Percentiles rank a stretch among this genome's conserved stretches.
Conservation (phyloP, 2,888 invertebrate species). For the Esperia sulphurella region DNA sequence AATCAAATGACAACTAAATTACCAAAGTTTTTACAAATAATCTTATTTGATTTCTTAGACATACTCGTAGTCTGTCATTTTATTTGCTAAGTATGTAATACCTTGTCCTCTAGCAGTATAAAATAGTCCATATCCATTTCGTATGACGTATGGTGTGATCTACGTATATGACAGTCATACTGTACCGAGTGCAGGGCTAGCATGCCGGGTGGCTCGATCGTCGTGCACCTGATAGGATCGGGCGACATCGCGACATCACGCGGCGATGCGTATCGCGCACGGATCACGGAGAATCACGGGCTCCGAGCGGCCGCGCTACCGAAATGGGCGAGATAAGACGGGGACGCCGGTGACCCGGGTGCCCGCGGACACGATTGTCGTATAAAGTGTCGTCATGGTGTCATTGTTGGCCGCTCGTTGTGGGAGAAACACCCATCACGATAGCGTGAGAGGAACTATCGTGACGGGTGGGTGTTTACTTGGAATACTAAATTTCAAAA, state of each 20-base stretch:
- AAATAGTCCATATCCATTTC: no score
- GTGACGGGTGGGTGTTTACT: not conserved
- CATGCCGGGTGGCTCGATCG: conserved; percentile 22
- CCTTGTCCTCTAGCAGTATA: no score
- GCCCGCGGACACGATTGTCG: conserved; percentile 45
- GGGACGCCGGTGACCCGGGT: conserved; percentile 1
- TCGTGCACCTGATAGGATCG: conserved; percentile 61
- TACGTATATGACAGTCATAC: not conserved
- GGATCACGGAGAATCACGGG: conserved; percentile 16
- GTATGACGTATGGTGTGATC: no score
- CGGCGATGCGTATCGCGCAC: conserved; percentile 57
- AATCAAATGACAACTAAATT: no score
- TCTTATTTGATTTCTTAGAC: no score
- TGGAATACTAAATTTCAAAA: no score
- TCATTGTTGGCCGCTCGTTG: conserved; percentile 22
- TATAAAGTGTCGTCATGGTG: conserved; percentile 56
- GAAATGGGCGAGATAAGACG: conserved; percentile 39
- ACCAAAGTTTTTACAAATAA: no score
- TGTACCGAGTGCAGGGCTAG: conserved; percentile 4
- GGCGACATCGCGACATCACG: conserved; percentile 61
- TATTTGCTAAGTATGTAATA: no score
- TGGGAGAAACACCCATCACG: not conserved
- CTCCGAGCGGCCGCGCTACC: conserved; percentile 28
- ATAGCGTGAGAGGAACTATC: not conserved
- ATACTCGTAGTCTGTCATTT: no score